Conservation (phyloP, 2,888 invertebrate species). For the Drosophila ustulata region DNA sequence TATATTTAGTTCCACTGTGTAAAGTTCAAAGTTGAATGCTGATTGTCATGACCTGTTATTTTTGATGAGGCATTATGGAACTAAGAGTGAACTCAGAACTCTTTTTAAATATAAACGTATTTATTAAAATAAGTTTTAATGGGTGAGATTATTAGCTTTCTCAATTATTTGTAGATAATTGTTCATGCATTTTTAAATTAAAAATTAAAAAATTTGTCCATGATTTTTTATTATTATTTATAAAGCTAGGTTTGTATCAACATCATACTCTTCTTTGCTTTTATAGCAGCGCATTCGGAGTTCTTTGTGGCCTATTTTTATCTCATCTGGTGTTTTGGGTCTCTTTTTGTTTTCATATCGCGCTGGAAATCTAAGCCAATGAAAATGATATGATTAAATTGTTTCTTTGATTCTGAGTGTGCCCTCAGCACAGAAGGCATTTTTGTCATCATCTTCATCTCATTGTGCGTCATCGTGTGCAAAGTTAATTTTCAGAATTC, state of each 20-base stretch:
- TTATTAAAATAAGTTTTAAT: no score
- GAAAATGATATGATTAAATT: conserved; percentile 60
- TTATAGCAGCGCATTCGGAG: conserved; percentile 20
- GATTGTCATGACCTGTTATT: conserved; percentile 16
- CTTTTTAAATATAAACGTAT: not conserved
- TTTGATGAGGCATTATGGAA: not conserved
- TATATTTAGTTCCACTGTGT: conserved; percentile 33
- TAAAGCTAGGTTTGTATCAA: no score
- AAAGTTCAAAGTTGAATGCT: conserved; percentile 41
- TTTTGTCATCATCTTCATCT: conserved; percentile 42
- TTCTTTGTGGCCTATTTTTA: not conserved
- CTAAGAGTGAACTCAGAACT: not conserved
- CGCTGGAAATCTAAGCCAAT: conserved; percentile 51
- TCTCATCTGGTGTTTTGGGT: not conserved
- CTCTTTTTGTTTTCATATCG: conserved; percentile 28
- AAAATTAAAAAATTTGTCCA: no score
- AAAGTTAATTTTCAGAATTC: conserved; percentile 25
- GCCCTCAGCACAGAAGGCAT: conserved; percentile 22
- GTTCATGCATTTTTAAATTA: no score
- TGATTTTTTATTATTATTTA: no score
- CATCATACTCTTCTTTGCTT: not conserved
- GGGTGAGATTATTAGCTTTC: no score
- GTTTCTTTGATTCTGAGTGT: conserved; percentile 26
- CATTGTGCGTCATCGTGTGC: conserved; percentile 29
- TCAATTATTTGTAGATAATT: no score